phyloP scores from a whole-genome alignment of 2,113 vertebrate genomes.

The Erythrocebus patas region DNA sequence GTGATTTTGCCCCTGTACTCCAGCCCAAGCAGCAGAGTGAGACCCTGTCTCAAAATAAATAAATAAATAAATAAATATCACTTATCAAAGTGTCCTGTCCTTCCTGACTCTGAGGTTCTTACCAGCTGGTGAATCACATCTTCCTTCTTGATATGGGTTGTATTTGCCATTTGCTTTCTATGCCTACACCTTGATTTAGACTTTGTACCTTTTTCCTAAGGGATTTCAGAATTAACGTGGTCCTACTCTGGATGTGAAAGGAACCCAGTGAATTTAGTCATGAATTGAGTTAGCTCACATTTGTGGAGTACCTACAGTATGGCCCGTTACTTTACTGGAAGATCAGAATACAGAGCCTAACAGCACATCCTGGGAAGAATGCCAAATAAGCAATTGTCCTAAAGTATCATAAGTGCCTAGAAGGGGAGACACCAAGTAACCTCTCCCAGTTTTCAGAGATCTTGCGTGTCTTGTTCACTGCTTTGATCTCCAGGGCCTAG shows the following conservation, averaged over 20 bases:
- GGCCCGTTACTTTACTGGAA: background rate
- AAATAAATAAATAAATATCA: too few species aligned
- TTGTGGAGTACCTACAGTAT: background rate
- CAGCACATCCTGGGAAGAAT: background rate
- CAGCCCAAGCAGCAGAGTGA: too few species aligned
- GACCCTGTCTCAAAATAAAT: too few species aligned
- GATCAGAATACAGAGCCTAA: background rate
- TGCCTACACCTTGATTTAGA: background rate
- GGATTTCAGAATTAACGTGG: background rate
- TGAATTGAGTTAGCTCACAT: background rate
- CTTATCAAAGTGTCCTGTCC: background rate
- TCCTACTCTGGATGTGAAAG: background rate
- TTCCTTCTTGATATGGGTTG: background rate
- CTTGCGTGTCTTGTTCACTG: background rate
- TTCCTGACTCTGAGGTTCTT: background rate
- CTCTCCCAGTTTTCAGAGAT: background rate
- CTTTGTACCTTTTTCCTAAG: background rate
- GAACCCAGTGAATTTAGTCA: constrained; percentile 15
- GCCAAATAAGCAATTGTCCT: background rate
- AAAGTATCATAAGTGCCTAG: background rate
- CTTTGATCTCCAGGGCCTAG: background rate
- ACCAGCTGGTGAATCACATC: background rate
- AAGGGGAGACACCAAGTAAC: background rate
- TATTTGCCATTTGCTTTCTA: constrained; percentile 9
- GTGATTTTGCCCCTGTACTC: too few species aligned